phyloP scores from a whole-genome alignment of 2,113 vertebrate species.

The Xiphorhynchus elegans region DNA sequence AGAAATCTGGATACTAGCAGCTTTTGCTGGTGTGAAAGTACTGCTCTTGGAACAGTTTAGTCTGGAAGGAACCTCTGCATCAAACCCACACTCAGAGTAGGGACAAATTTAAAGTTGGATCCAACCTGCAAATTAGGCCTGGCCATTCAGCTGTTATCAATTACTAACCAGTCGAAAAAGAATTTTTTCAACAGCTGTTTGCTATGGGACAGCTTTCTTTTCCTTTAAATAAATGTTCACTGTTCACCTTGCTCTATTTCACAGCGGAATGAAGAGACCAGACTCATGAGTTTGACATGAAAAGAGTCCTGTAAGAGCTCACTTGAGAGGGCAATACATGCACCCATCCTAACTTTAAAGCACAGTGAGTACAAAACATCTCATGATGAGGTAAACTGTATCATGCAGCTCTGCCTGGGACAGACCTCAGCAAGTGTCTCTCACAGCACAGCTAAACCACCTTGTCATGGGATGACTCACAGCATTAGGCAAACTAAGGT shows the following conservation, averaged over 20 bases:
- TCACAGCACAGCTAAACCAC: neutral
- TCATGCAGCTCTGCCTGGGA: neutral
- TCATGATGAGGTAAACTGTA: neutral
- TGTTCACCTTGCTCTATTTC: neutral
- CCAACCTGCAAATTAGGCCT: neutral
- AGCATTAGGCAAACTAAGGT: neutral
- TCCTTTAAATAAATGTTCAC: neutral
- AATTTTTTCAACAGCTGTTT: neutral
- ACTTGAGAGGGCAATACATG: fast-evolving
- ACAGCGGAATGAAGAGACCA: neutral
- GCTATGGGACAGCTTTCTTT: neutral
- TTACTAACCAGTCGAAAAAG: neutral
- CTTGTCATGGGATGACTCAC: neutral
- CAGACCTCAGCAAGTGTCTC: neutral
- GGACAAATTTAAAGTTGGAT: neutral
- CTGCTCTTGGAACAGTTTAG: neutral
- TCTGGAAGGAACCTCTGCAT: neutral
- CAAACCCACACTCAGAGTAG: neutral
- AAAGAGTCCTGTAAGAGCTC: neutral
- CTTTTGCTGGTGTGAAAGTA: neutral
- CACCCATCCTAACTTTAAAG: neutral
- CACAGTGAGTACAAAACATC: neutral
- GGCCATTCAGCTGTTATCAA: neutral
- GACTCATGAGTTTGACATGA: neutral
- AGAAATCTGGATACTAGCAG: neutral